These are phyloP conservation scores for Psix sp. DNA, from an alignment of 1,140 invertebrate species.

Conservation along the genomic window DNA sequence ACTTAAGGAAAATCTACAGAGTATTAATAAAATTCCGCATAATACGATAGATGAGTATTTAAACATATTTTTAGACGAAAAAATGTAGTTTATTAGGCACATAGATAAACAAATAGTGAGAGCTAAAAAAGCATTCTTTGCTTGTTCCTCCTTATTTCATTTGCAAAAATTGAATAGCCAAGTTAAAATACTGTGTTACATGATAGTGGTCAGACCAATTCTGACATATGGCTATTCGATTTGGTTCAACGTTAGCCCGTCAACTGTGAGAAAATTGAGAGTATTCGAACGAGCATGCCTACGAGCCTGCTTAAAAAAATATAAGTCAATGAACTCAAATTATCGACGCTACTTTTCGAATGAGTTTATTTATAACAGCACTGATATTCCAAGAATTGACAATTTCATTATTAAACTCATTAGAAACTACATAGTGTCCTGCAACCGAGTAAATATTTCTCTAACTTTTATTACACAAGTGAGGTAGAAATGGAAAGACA, in stretches of 20 bases:
- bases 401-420: constrained; percentile 16
- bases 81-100: constrained; percentile 2
- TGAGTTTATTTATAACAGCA: background rate
- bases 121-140: constrained; percentile 7
- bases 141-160: constrained; percentile 7
- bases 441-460: background rate
- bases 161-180: constrained; percentile 1
- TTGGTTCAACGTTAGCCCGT: constrained; percentile 4
- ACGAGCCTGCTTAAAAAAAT: background rate
- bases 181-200: constrained; percentile 7
- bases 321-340: background rate
- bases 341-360: background rate
- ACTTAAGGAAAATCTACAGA: constrained; percentile 6
- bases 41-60: constrained; percentile 1
- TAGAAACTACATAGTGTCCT: constrained; percentile 1
- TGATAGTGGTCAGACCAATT: constrained; percentile 5
- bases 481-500: constrained; percentile 4
- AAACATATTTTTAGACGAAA: constrained; percentile 1
- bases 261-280: background rate
- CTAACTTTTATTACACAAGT: constrained; percentile 4
- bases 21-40: constrained; percentile 1
- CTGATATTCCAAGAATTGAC: constrained; percentile 9
- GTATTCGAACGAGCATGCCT: background rate
- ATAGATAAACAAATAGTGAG: constrained; percentile 1
- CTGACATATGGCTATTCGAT: constrained; percentile 4